A percentile compares a stretch with the other conserved stretches of the same genome.
These are phyloP conservation scores for Pteruthius melanotis DNA, from an alignment of 2,113 vertebrate genomes.

Conservation along the genomic window DNA sequence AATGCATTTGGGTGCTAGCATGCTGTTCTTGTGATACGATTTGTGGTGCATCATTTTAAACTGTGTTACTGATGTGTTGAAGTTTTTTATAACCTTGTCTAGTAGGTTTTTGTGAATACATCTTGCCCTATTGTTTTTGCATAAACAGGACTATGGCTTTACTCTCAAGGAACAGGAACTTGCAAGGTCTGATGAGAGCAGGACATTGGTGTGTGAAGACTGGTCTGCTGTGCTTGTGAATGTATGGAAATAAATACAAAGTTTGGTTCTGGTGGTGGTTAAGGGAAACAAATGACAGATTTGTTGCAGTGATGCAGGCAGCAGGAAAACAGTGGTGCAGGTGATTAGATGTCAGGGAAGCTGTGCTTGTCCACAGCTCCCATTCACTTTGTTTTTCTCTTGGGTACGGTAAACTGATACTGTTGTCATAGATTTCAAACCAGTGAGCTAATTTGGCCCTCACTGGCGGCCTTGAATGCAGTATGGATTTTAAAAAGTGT, in stretches of 20 bases:
- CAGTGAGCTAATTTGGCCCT: not conserved
- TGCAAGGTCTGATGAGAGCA: not conserved
- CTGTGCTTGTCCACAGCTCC: not conserved
- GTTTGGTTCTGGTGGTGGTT: not conserved
- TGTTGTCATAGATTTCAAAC: not conserved
- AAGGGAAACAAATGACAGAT: not conserved
- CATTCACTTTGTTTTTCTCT: not conserved
- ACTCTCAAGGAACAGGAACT: not conserved
- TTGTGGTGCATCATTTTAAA: not conserved
- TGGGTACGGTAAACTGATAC: not conserved
- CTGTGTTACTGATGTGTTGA: not conserved
- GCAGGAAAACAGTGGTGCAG: not conserved
- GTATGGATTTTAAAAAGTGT: not conserved
- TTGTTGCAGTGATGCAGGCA: not conserved
- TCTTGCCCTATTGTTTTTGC: not conserved
- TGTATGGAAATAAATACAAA: not conserved
- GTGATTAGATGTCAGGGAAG: not conserved
- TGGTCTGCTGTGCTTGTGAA: not conserved
- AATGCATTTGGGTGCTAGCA: not conserved
- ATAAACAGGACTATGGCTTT: not conserved
- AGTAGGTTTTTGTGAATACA: not conserved
- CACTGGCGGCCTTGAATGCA: not conserved
- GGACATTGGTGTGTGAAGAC: not conserved
- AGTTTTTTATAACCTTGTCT: not conserved
- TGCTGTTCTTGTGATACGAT: not conserved